phyloP scores from a whole-genome alignment of 1,140 invertebrate genomes.

The Hypothenemus hampei region DNA sequence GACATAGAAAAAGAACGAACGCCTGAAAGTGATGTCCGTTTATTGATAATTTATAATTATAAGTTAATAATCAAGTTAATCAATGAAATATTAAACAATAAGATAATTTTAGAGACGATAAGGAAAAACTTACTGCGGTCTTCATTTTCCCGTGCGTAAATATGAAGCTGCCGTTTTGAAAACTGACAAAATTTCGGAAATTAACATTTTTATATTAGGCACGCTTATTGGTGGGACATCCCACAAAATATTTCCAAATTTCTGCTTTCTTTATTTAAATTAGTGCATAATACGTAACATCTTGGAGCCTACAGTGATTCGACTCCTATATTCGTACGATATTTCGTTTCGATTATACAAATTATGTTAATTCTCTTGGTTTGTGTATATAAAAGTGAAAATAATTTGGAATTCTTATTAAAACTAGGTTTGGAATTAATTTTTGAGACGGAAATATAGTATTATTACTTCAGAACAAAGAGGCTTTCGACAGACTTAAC shows the following conservation, averaged over 20 bases:
- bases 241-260: slow-evolving; percentile 8
- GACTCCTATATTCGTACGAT: no score
- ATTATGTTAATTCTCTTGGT: no score
- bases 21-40: no score
- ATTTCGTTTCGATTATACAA: no score
- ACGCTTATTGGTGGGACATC: slow-evolving; percentile 4
- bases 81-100: background rate
- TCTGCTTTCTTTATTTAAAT: slow-evolving; percentile 25
- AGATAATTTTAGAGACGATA: background rate
- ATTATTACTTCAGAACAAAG: no score
- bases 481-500: no score
- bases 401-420: no score
- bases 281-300: slow-evolving; percentile 7
- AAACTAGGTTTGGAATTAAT: no score
- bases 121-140: slow-evolving; percentile 8
- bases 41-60: no score
- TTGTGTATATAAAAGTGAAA: no score
- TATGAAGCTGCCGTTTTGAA: slow-evolving; percentile 4
- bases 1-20: slow-evolving; percentile 27
- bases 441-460: no score
- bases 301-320: slow-evolving; percentile 4
- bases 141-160: slow-evolving; percentile 8
- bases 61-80: slow-evolving; percentile 1
- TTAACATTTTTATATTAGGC: slow-evolving; percentile 20
- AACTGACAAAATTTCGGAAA: slow-evolving; percentile 12